Base-by-base conservation (phyloP, 2,797 vertebrate species). In the Ciconia nigra region DNA sequence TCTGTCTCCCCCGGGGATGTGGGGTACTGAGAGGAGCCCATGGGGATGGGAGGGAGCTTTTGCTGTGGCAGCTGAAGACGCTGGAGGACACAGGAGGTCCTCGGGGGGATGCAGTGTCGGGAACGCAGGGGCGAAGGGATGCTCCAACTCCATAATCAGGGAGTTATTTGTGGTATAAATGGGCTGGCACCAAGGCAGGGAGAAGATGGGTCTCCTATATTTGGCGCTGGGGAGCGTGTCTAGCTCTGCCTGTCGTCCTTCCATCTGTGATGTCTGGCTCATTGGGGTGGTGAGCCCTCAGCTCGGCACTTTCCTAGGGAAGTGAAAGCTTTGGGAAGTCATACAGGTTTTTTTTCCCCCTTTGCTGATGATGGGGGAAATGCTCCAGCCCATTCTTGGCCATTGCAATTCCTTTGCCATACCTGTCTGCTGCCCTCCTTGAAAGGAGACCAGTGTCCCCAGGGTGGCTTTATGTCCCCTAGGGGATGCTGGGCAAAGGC, bases 291-390 rank as follows among this genome's bases (percentile, higher is more conserved):
- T 37, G 49, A 87, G 72, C 83, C 51, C 51, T 51, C 10, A 1
- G 54, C 47, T 66, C 13, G 0, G 28, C 0, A 2, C 22, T 66
- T 85, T 49, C 70, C 59, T 54, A 0, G 2, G 70, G 54, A 67
- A 81, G 15, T 1, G 2, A 72, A 87, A 71, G 58, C 62, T 66
- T 81, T 63, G 29, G n/a, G 31, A 84, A 67, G 15, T 58, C 5
- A 1, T 10, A 9, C 3, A 2, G 21, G 8, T 0, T 35, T n/a
- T 44, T 24, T 6, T 4, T 2, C 28, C 6, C 4, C 11, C 31
- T 67, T 51, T 46, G 25, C 14, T 61, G 51, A 19, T 9, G 16
- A 9, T 6, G 24, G 14, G 10, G 11, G 4, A 54, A 69, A 54
- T 14, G 5, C 21, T 44, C 55, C 49, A 47, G 11, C 10, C 7